Conservation (phyloP, 92 coral and sea anemone species). For the Isaurus tuberculatus region DNA sequence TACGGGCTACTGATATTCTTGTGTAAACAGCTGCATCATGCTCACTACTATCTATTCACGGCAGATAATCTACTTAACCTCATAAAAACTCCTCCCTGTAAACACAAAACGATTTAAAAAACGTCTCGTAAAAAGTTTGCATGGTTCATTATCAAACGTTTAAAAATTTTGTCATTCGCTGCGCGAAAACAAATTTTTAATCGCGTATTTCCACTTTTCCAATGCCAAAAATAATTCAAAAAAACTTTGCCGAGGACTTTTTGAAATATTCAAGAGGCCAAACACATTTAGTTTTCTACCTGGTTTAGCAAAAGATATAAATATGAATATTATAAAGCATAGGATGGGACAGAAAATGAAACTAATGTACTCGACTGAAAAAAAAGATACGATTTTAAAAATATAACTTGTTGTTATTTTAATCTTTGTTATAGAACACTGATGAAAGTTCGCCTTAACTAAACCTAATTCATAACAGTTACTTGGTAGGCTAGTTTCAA, state of each 20-base stretch:
- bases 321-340: too few species aligned
- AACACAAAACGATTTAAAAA: slow-evolving; percentile 16
- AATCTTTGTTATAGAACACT: not conserved
- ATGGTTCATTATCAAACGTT: not conserved
- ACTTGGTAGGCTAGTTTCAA: too few species aligned
- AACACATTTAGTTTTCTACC: too few species aligned
- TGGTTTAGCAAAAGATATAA: too few species aligned
- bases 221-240: not conserved
- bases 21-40: not conserved
- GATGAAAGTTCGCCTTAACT: not conserved
- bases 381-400: not conserved
- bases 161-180: not conserved
- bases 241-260: not conserved
- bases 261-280: not conserved
- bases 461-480: too few species aligned
- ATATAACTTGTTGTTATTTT: too few species aligned
- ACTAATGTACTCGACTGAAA: not conserved
- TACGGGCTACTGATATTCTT: not conserved
- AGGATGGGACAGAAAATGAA: not conserved
- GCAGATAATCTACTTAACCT: slow-evolving; percentile 28
- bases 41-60: not conserved
- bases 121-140: not conserved
- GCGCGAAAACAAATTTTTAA: not conserved
- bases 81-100: slow-evolving; percentile 18
- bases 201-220: not conserved